Evolutionary conservation across 2,797 vertebrate species (phyloP).

Genomic region (Taenioides sp.): DNA sequence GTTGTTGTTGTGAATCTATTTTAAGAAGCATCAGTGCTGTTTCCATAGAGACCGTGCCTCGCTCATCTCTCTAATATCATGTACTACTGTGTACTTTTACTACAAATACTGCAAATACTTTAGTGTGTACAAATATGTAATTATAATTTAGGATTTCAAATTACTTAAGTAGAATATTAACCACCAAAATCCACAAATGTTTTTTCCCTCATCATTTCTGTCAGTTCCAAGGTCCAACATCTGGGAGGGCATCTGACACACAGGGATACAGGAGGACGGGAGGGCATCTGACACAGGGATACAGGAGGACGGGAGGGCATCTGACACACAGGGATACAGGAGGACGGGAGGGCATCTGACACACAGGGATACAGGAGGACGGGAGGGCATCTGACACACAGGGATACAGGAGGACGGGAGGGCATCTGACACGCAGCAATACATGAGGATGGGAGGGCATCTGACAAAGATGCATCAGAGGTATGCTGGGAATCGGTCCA

Average conservation of each 20-base stretch:
- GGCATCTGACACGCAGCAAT: neutral
- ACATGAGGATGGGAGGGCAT: neutral
- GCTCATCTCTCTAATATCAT: neutral
- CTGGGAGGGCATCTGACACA: too few relatives aligned
- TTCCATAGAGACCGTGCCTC: neutral
- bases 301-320: neutral
- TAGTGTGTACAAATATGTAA: too few relatives aligned
- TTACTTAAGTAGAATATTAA: too few relatives aligned
- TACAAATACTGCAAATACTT: neutral
- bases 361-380: neutral
- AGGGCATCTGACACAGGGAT: too few relatives aligned
- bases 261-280: too few relatives aligned
- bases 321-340: too few relatives aligned
- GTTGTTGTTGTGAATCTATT: slow-evolving; percentile 3
- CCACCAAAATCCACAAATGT: too few relatives aligned
- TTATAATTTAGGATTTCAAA: too few relatives aligned
- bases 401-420: too few relatives aligned
- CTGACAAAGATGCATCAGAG: neutral
- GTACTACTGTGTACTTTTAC: neutral
- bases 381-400: neutral
- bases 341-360: too few relatives aligned
- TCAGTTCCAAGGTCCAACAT: neutral
- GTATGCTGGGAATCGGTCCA: neutral
- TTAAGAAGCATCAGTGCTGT: neutral
- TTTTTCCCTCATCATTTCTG: neutral